A percentile compares a stretch with the other conserved stretches of the same genome.
These are phyloP conservation scores for Leucopsar rothschildi DNA, from an alignment of 2,113 vertebrate species.

Conservation along the genomic window DNA sequence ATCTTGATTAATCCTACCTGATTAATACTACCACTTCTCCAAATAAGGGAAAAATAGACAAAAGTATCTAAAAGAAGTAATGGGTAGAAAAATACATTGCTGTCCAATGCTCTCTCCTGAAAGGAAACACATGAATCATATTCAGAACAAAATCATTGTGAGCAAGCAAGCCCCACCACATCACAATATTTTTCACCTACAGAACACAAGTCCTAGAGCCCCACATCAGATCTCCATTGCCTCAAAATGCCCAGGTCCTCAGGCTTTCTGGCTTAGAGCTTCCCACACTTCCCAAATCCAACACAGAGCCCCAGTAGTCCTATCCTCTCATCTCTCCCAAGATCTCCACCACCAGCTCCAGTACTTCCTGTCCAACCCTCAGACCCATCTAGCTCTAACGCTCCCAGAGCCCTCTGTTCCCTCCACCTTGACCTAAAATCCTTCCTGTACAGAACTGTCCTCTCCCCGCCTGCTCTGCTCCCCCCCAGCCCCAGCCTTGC, in stretches of 20 bases:
- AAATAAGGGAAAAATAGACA: background rate
- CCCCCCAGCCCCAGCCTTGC: background rate
- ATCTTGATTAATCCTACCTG: background rate
- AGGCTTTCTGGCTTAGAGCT: background rate
- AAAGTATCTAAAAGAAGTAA: background rate
- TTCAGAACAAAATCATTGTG: background rate
- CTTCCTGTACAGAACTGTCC: rapidly evolving
- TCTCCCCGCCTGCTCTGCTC: background rate
- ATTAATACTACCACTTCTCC: background rate
- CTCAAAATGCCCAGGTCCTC: background rate
- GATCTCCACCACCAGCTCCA: background rate
- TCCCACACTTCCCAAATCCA: background rate
- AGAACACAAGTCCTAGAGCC: background rate
- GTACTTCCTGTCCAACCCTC: background rate
- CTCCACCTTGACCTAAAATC: background rate
- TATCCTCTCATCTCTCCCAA: background rate
- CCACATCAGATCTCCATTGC: background rate
- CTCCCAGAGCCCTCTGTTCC: rapidly evolving
- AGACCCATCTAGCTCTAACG: rapidly evolving
- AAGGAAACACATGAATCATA: background rate
- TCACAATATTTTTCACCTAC: background rate
- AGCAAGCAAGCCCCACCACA: background rate
- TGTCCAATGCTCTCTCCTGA: background rate
- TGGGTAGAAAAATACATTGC: rapidly evolving
- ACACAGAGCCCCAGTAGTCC: background rate